Evolutionary conservation across 2,888 invertebrate genomes (phyloP), one percentile per base, ranked within the genome.

Genomic region (Dryomyza anilis): DNA sequence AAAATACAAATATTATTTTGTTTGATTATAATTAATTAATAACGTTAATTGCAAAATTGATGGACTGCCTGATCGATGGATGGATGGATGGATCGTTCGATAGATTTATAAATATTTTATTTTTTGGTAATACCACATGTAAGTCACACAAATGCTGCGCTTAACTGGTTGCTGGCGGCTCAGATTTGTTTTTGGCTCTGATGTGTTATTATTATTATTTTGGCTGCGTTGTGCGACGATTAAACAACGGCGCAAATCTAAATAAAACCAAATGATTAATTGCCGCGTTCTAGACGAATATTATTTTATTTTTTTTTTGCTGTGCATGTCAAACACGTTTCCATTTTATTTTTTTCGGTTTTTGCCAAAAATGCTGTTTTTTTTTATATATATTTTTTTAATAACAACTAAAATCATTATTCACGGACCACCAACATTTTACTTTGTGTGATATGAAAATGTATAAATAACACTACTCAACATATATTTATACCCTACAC

Each of bases 251-350:
- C 52, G 52, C 29, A 25, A 36, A 55, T 30, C 36, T 19, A 29
- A 46, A 53, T 45, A 53, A 46, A 64, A 16, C 39, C 25, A 39
- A 66, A 64, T 68, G 68, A 68, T 68, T 68, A 68, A 68, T 68
- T 68, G 48, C 58, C 56, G 50, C 55, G 36, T 66, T 43, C 25
- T 66, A 59, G 55, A 39, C 48, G 57, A 52, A 68, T 58, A 64
- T 62, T 36, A 65, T 61, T 63, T 55, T 55, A 21, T 12, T 64
- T 61, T 53, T 53, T 48, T 52, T 33, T 60, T 25, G 45, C 48
- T 57, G 30, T 57, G 63, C 56, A 29, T 39, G 58, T 50, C 58
- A 56, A 63, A 46, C 57, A 56, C 43, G 33, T 56, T 48, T 19
- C 46, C n/a, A 43, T 43, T 7, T 14, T 16, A 16, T 43, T 43